Conservation (phyloP, 2,888 invertebrate species). For the Myopa tessellatipennis region DNA sequence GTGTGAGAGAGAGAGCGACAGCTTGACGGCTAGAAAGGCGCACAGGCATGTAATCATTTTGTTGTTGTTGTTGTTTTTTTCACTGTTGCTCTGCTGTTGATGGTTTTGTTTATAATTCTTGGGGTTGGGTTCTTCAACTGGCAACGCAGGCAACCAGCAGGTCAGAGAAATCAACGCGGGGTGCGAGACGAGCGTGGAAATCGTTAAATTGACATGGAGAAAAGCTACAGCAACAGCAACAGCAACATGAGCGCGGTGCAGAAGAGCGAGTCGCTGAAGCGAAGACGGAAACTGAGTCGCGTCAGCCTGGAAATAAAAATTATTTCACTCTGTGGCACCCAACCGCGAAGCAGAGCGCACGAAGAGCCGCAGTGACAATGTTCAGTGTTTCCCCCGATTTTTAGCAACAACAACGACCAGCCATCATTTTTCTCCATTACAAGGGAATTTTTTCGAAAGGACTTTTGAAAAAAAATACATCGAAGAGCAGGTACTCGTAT, state of each 20-base stretch:
- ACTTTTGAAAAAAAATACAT: not conserved
- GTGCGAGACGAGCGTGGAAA: constrained; percentile 17
- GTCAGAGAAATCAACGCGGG: constrained; percentile 29
- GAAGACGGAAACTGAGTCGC: not conserved
- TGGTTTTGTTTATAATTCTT: constrained; percentile 16
- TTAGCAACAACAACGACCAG: not conserved
- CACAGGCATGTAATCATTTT: constrained; percentile 10
- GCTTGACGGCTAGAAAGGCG: constrained; percentile 42
- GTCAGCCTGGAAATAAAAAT: constrained; percentile 22
- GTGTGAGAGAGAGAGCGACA: constrained; percentile 37
- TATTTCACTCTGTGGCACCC: constrained; percentile 24
- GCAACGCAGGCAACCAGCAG: constrained; percentile 33
- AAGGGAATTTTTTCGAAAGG: constrained; percentile 20
- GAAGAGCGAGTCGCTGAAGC: not conserved
- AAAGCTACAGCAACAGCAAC: constrained; percentile 15
- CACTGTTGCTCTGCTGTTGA: not conserved
- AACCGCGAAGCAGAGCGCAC: not conserved
- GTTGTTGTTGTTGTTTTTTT: constrained; percentile 15
- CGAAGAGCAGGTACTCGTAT: too few species aligned
- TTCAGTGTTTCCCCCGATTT: too few species aligned
- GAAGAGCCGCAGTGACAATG: not conserved
- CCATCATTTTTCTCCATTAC: not conserved
- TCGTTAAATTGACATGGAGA: constrained; percentile 27
- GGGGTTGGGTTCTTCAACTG: constrained; percentile 28
- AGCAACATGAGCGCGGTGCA: not conserved